Conservation (phyloP, 2,888 invertebrate species). For the Portevinia maculata region DNA sequence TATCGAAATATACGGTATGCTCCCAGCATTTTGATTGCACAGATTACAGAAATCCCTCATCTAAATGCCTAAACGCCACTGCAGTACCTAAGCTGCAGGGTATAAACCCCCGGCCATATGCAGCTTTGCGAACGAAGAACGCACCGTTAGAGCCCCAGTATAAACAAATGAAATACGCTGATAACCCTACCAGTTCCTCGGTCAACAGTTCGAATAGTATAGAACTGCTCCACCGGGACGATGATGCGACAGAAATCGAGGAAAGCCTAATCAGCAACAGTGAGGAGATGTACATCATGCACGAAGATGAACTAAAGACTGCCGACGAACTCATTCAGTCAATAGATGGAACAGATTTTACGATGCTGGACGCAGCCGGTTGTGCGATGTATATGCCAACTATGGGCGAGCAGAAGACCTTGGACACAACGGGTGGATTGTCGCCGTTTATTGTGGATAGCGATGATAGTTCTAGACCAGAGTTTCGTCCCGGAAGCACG, state of each 20-base stretch:
- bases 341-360: conserved; percentile 73
- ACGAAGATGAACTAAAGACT: conserved; percentile 19
- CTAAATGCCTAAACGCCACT: conserved; percentile 35
- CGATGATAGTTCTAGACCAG: conserved; percentile 31
- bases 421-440: conserved; percentile 69
- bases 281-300: conserved; percentile 62
- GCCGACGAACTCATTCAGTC: conserved; percentile 51
- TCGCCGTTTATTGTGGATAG: conserved; percentile 69
- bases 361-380: conserved; percentile 68
- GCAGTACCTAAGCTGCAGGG: conserved; percentile 49
- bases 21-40: conserved; percentile 52
- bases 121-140: conserved; percentile 7
- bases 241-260: conserved; percentile 34
- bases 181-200: not conserved
- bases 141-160: not conserved
- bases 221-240: conserved; percentile 64
- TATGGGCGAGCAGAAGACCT: not conserved
- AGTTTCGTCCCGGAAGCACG: conserved; percentile 51
- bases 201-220: conserved; percentile 71
- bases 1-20: conserved; percentile 61
- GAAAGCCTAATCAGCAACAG: conserved; percentile 45
- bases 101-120: conserved; percentile 27
- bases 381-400: conserved; percentile 33
- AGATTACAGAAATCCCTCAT: conserved; percentile 45
- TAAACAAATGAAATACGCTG: not conserved